Percentiles rank a stretch among this genome's conserved stretches.
Evolutionary conservation across 2,888 invertebrate genomes (phyloP).

Genomic region (Eurytoma adleriae): DNA sequence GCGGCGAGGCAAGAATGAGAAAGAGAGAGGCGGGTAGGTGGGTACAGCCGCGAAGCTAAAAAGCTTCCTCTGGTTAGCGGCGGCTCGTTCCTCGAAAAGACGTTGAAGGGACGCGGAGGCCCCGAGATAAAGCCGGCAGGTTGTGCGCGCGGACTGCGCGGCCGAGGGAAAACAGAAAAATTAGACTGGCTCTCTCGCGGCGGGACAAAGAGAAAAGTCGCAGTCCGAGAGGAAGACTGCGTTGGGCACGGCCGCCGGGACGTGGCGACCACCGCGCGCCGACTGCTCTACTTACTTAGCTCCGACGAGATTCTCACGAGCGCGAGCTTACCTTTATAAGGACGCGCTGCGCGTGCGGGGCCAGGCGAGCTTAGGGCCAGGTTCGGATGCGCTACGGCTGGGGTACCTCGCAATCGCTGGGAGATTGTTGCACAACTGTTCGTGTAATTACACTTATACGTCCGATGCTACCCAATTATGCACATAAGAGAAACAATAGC

Average conservation of each 20-base stretch:
- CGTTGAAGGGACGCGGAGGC: slow-evolving; percentile 29
- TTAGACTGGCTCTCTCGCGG: slow-evolving; percentile 2
- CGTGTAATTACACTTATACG: too few species aligned
- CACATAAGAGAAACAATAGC: too few species aligned
- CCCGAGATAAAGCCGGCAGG: slow-evolving; percentile 9
- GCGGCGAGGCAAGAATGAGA: background rate
- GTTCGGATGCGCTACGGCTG: background rate
- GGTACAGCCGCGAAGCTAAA: slow-evolving; percentile 18
- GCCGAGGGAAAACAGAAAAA: slow-evolving; percentile 9
- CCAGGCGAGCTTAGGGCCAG: background rate
- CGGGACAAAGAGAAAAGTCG: slow-evolving; percentile 50
- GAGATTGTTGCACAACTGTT: too few species aligned
- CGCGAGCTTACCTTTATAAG: slow-evolving; percentile 64
- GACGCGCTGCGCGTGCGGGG: background rate
- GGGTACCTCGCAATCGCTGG: too few species aligned
- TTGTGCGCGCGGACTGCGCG: background rate
- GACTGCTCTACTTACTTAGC: slow-evolving; percentile 65
- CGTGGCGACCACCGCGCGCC: slow-evolving; percentile 53
- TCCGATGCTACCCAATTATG: too few species aligned
- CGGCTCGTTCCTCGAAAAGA: slow-evolving; percentile 25
- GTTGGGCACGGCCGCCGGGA: background rate
- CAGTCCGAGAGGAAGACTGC: slow-evolving; percentile 44
- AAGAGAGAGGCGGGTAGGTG: slow-evolving; percentile 3
- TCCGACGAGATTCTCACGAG: slow-evolving; percentile 67
- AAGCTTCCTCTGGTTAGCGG: slow-evolving; percentile 27